Base-by-base conservation (phyloP, 2,888 invertebrate species). In the Dicyrtomina minuta region DNA sequence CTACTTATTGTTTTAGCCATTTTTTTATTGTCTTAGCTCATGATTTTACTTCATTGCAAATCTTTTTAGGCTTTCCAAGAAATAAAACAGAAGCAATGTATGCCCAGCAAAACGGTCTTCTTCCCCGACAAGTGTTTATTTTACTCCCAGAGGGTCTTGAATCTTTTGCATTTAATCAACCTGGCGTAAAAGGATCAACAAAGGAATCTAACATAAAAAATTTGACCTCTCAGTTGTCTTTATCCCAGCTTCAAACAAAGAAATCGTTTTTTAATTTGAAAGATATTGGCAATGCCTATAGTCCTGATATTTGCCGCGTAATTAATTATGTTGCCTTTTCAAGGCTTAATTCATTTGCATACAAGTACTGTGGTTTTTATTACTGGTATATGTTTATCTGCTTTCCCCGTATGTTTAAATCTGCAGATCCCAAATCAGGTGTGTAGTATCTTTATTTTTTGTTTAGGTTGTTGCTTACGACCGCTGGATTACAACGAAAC, bases 51-150 rank as follows among this genome's bases (percentile, higher is more conserved):
- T n/a, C n/a, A n/a, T n/a, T n/a, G n/a, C n/a, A n/a, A n/a, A n/a
- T n/a, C n/a, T 33, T 33, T 33, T 33, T 33, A 74, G 76, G 76
- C 20, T 77, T 77, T 66, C 77, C 77, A 5, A 72, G 74, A 62
- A 72, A 51, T 43, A 70, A 70, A 27, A 22, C 53, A 2, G 72
- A 75, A 61, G 75, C 76, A 17, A 62, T 71, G 26, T 51, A 60
- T 44, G 74, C 74, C 55, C 77, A 77, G 53, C 71, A 70, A 55
- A 51, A 49, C 46, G 77, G 77, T n/a, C 56, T 77, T 1, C 56
- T 77, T 12, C 77, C 77, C 0, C 60, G 73, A 49, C 74, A 75
- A 49, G 74, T 76, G 12, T 75, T 73, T 49, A 66, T 73, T 10
- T 66, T 77, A n/a, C 56, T 73, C 13, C 75, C 77, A 17, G 71